phyloP scores from a whole-genome alignment of 1,140 invertebrate species.

The Hypothenemus hampei region DNA sequence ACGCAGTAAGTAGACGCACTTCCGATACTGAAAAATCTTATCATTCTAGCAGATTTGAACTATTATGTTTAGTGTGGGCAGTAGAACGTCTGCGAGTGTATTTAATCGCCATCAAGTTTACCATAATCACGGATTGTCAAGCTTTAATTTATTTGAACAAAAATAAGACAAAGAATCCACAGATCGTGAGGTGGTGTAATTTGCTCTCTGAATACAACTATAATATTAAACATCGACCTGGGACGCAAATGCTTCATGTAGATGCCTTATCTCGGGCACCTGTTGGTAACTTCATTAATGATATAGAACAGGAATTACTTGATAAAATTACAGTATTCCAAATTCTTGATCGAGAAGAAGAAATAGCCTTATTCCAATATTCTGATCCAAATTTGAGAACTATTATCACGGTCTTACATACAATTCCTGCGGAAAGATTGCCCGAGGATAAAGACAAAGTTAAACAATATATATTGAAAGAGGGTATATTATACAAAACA shows the following conservation, averaged over 20 bases:
- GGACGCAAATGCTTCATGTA: background rate
- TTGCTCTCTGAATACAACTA: background rate
- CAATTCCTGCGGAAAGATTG: too few species aligned
- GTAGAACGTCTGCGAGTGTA: background rate
- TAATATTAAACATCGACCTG: background rate
- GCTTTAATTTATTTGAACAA: background rate
- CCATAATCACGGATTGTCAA: background rate
- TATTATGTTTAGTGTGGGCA: background rate
- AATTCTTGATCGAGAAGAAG: background rate
- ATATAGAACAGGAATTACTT: background rate
- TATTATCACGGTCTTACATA: too few species aligned
- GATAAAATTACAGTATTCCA: background rate
- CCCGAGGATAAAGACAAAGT: background rate
- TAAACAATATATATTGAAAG: background rate
- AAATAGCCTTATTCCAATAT: background rate
- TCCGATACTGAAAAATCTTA: background rate
- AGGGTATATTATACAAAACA: background rate
- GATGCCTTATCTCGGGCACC: background rate
- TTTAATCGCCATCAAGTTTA: background rate
- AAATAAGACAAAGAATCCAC: background rate
- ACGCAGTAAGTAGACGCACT: background rate
- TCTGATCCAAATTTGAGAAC: background rate
- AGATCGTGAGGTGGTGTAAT: background rate
- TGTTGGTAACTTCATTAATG: background rate
- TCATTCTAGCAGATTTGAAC: background rate